Evolutionary conservation across 2,888 invertebrate genomes (phyloP).

Genomic region (Ectemnius cavifrons): DNA sequence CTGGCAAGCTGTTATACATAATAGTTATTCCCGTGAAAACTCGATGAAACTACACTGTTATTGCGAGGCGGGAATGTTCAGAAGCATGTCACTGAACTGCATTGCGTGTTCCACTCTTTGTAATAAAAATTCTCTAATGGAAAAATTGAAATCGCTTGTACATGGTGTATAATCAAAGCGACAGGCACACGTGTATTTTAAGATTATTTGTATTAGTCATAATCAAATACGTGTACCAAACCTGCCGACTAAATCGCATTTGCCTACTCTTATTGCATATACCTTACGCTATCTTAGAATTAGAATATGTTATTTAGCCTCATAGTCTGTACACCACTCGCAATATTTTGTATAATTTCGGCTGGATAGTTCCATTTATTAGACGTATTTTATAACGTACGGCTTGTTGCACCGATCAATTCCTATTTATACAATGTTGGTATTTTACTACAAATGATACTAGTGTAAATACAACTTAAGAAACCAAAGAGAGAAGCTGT

Average conservation of each 20-base stretch:
- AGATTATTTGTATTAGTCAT: conserved; percentile 29
- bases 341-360: conserved; percentile 25
- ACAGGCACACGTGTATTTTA: conserved; percentile 8
- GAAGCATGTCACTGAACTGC: conserved; percentile 20
- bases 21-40: conserved; percentile 25
- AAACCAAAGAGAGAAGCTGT: too few species aligned
- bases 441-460: neutral
- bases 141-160: conserved; percentile 24
- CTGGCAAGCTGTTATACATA: conserved; percentile 24
- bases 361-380: conserved; percentile 21
- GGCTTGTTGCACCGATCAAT: conserved; percentile 2
- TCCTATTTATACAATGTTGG: conserved; percentile 4
- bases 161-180: conserved; percentile 2
- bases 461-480: neutral
- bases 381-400: conserved; percentile 4
- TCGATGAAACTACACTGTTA: neutral
- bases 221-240: conserved; percentile 16
- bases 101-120: conserved; percentile 18
- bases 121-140: conserved; percentile 13
- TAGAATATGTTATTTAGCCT: conserved; percentile 35
- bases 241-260: conserved; percentile 52
- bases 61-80: conserved; percentile 5
- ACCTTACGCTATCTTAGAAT: conserved; percentile 43
- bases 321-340: conserved; percentile 49
- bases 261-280: conserved; percentile 63